These are phyloP conservation scores for Myotis daubentonii DNA, from an alignment of 2,797 vertebrate genomes.

Conservation along the genomic window DNA sequence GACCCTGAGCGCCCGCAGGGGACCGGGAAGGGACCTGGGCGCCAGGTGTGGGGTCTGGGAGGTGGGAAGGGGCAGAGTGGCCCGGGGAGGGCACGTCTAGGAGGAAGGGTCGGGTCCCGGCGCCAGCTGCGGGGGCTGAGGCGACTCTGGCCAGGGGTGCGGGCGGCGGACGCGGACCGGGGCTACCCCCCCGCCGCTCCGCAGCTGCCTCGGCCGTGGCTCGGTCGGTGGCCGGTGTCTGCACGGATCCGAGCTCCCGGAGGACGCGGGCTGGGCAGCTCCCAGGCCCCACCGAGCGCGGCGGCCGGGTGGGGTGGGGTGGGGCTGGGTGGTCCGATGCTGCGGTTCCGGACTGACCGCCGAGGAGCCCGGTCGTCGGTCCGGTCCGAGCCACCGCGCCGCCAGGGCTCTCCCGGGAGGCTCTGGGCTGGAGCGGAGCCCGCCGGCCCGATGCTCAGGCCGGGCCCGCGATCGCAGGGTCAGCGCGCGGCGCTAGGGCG, in stretches of 20 bases:
- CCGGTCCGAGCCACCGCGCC: neutral
- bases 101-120: neutral
- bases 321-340: neutral
- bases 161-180: neutral
- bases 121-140: neutral
- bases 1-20: neutral
- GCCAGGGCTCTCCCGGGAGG: neutral
- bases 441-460: neutral
- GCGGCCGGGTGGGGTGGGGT: no score
- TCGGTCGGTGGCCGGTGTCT: neutral
- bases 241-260: neutral
- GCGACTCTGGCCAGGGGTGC: neutral
- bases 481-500: neutral
- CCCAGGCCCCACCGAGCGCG: neutral
- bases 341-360: neutral
- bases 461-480: neutral
- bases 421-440: neutral
- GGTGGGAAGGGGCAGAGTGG: neutral
- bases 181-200: accelerated
- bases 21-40: neutral
- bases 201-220: neutral
- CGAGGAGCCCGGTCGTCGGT: neutral
- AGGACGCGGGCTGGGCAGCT: neutral
- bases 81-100: neutral
- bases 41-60: neutral